Conservation (phyloP, 2,888 invertebrate species). For the Noctua pronuba region DNA sequence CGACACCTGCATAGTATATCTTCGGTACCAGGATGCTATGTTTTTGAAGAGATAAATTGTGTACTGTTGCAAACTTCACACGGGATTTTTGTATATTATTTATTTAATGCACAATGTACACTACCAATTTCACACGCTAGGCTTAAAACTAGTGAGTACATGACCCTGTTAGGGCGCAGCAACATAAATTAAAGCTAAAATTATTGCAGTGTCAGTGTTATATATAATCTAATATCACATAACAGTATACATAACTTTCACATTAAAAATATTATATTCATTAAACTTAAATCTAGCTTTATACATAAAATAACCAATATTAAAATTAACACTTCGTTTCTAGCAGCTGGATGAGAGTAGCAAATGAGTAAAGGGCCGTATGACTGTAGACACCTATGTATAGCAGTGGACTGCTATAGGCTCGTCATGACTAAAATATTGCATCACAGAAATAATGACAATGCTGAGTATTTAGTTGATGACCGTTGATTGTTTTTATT, state of each 20-base stretch:
- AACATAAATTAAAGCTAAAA: too few species aligned
- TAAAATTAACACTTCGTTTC: too few species aligned
- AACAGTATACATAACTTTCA: too few species aligned
- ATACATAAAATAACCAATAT: too few species aligned
- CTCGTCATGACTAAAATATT: neutral
- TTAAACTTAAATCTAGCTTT: too few species aligned
- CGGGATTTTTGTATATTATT: neutral
- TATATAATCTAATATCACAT: too few species aligned
- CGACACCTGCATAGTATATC: conserved; percentile 17
- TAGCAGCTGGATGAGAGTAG: neutral
- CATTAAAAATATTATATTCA: too few species aligned
- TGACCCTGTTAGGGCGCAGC: too few species aligned
- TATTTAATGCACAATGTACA: too few species aligned
- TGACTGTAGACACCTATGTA: neutral
- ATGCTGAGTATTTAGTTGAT: neutral
- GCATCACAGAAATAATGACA: neutral
- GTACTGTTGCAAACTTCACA: neutral
- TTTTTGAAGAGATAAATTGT: conserved; percentile 16
- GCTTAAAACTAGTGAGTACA: too few species aligned
- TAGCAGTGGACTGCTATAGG: neutral
- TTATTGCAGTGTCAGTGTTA: too few species aligned
- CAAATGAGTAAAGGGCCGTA: neutral
- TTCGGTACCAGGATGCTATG: conserved; percentile 15
- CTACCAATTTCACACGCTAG: too few species aligned
- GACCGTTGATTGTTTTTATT: neutral